phyloP scores from a whole-genome alignment of 1,140 invertebrate species.

The Yoshiicerus persimilis region DNA sequence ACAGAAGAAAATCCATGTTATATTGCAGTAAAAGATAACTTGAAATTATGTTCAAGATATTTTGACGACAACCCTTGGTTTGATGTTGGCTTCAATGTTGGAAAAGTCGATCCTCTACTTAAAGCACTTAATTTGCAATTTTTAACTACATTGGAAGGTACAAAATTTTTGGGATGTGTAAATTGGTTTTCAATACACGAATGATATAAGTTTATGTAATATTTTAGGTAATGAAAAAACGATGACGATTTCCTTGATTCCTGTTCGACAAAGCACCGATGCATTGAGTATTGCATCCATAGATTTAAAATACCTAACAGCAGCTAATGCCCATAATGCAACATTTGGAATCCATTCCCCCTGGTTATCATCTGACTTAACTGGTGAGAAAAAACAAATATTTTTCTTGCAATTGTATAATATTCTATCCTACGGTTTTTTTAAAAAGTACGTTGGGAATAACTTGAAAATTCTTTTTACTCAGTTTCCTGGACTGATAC shows the following conservation, averaged over 20 bases:
- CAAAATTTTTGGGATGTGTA: no score
- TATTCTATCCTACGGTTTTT: neutral
- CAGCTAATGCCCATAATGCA: neutral
- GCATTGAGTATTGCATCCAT: neutral
- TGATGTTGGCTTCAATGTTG: neutral
- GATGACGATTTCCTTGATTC: no score
- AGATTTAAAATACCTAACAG: neutral
- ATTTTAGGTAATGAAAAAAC: no score
- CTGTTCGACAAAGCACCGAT: neutral
- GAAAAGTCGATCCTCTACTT: no score
- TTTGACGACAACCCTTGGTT: no score
- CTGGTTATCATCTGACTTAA: neutral
- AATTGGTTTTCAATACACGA: no score
- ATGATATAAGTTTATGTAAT: no score
- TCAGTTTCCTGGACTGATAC: neutral
- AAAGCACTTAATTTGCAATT: no score
- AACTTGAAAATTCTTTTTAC: neutral
- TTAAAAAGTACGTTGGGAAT: neutral
- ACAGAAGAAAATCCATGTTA: neutral
- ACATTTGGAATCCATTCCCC: neutral
- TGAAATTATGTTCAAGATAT: neutral
- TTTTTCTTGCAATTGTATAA: neutral
- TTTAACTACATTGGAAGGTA: no score
- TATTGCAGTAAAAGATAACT: fast-evolving
- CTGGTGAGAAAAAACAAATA: neutral